Evolutionary conservation across 2,113 vertebrate genomes (phyloP).

Genomic region (Hassar affinis): DNA sequence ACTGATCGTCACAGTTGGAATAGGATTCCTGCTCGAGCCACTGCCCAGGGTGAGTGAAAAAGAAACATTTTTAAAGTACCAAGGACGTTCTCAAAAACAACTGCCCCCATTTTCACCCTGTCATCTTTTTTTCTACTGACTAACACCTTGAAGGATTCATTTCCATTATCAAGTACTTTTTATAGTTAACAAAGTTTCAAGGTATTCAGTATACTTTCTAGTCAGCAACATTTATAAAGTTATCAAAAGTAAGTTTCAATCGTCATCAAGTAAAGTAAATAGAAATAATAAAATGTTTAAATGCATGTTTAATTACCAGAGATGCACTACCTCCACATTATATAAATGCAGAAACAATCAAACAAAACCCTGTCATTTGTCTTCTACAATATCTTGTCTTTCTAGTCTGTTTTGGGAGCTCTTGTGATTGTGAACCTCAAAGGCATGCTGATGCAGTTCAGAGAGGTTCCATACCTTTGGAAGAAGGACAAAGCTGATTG

Average conservation of each 20-base stretch:
- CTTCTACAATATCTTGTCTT: conserved; percentile 43
- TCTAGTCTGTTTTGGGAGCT: conserved; percentile 90
- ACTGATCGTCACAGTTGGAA: conserved; percentile 82
- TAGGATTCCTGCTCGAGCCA: conserved; percentile 86
- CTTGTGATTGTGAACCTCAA: conserved; percentile 92
- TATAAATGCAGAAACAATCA: background rate
- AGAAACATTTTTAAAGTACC: background rate
- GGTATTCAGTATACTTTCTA: background rate
- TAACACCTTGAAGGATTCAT: background rate
- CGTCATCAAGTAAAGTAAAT: background rate
- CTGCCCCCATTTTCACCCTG: background rate
- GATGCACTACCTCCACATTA: background rate
- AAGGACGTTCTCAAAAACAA: background rate
- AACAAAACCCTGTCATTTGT: no score
- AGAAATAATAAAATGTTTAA: background rate
- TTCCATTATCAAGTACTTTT: background rate
- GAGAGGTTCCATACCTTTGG: conserved; percentile 82
- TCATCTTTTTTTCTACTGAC: background rate
- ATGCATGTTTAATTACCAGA: background rate
- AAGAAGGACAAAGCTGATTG: conserved; percentile 88
- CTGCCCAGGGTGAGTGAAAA: conserved; percentile 82
- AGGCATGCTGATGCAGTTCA: conserved; percentile 94
- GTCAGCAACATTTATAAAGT: background rate
- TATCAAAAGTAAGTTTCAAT: background rate
- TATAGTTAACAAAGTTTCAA: background rate